These are phyloP conservation scores for Bhutanitis thaidina DNA, from an alignment of 2,888 invertebrate genomes.

Conservation along the genomic window DNA sequence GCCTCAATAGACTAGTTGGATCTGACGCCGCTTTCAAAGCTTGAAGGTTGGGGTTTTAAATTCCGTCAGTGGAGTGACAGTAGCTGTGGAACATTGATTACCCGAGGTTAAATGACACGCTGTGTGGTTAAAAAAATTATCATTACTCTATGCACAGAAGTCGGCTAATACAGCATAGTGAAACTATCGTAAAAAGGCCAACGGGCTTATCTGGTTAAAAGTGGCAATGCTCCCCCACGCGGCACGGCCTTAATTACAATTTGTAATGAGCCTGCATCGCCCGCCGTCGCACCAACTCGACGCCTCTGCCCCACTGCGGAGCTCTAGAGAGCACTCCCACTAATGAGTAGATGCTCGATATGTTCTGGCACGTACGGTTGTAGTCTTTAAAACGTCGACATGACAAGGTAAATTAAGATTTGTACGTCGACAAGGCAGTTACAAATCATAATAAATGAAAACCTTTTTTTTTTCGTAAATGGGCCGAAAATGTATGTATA, in stretches of 20 bases:
- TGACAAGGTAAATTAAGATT: neutral
- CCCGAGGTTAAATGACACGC: no score
- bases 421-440: neutral
- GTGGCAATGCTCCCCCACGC: slow-evolving; percentile 28
- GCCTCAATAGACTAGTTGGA: no score
- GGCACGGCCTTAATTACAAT: slow-evolving; percentile 73
- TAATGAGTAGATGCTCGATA: slow-evolving; percentile 15
- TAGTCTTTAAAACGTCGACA: neutral
- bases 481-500: no score
- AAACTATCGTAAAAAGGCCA: neutral
- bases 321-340: slow-evolving; percentile 20
- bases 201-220: slow-evolving; percentile 2
- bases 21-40: no score
- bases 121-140: no score
- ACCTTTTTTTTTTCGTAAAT: no score
- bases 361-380: slow-evolving; percentile 4
- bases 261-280: slow-evolving; percentile 62
- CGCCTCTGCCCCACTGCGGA: slow-evolving; percentile 34
- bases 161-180: no score
- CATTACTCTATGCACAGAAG: no score
- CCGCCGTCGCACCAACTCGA: slow-evolving; percentile 37
- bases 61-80: no score
- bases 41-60: no score
- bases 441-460: no score
- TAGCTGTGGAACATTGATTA: no score